phyloP scores from a whole-genome alignment of 2,888 invertebrate species.

The Lamellibrachia satsuma region DNA sequence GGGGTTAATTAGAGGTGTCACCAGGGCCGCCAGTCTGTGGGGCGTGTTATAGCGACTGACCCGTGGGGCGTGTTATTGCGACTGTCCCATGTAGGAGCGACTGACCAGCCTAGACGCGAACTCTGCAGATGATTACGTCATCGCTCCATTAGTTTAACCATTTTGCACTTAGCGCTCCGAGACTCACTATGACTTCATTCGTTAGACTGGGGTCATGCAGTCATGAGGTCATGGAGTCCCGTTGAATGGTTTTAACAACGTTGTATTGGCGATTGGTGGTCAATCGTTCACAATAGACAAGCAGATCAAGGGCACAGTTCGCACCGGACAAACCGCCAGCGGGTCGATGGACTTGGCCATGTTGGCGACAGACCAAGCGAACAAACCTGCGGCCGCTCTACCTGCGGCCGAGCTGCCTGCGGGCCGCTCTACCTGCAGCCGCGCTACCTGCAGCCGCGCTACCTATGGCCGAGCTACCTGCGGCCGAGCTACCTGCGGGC shows the following conservation, averaged over 20 bases:
- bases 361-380: background rate
- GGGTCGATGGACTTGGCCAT: background rate
- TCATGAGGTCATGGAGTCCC: background rate
- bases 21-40: no score
- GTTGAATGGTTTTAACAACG: background rate
- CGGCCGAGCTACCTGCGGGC: background rate
- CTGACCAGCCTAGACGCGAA: background rate
- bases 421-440: no score
- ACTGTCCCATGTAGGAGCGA: background rate
- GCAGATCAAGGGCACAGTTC: background rate
- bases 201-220: background rate
- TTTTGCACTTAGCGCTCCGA: background rate
- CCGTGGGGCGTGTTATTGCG: background rate
- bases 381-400: no score
- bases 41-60: no score
- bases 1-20: no score
- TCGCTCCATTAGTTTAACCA: background rate
- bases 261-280: background rate
- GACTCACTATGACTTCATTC: background rate
- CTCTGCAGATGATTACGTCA: background rate
- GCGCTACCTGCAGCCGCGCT: no score
- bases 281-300: background rate
- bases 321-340: background rate
- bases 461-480: no score
- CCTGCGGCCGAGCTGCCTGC: no score